These are phyloP conservation scores for Polypedilum pembai DNA, from an alignment of 1,140 invertebrate species.

Conservation along the genomic window DNA sequence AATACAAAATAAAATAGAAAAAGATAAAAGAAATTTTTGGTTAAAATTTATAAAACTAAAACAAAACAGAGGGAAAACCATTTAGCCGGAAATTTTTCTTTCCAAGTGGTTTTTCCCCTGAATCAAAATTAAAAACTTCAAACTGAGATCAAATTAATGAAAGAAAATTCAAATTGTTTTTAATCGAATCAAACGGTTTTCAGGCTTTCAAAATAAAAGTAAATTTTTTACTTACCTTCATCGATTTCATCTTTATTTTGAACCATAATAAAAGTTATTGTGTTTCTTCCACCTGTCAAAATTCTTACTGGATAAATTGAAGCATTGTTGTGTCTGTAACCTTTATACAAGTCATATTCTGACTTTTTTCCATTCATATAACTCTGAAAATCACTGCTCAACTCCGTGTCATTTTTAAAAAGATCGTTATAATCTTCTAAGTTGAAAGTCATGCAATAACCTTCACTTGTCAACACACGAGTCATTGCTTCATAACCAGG, in stretches of 20 bases:
- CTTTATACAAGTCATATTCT: not conserved
- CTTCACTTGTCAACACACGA: not conserved
- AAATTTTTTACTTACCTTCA: no score
- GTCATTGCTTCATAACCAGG: not conserved
- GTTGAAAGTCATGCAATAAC: not conserved
- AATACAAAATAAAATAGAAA: no score
- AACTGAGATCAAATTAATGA: no score
- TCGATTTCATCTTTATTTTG: not conserved
- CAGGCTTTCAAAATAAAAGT: no score
- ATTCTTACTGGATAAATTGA: not conserved
- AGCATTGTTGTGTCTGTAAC: not conserved
- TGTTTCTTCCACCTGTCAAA: not conserved
- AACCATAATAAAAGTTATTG: not conserved
- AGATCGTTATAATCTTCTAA: not conserved
- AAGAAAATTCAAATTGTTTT: no score
- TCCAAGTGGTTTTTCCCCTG: no score
- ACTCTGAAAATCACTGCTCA: not conserved
- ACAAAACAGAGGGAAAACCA: no score
- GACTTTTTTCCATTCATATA: not conserved
- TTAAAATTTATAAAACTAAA: no score
- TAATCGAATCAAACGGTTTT: no score
- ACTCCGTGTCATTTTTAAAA: not conserved
- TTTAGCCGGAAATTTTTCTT: no score
- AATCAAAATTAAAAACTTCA: no score
- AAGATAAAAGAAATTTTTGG: no score